Evolutionary conservation across 1,140 invertebrate genomes (phyloP), one percentile per base, ranked within the genome.

Genomic region (Achatina immaculata): DNA sequence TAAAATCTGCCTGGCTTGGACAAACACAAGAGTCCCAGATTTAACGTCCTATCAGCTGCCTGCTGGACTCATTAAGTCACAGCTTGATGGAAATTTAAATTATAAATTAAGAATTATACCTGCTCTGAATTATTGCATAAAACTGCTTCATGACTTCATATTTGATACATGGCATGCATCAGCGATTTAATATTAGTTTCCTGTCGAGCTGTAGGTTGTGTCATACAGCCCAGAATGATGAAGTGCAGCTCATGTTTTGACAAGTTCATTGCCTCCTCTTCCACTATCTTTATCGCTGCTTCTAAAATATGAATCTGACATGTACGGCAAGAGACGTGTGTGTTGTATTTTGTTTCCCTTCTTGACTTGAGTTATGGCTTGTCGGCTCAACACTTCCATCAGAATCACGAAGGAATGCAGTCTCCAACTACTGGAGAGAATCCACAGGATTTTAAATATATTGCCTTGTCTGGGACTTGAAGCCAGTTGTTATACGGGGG

Each of bases 321-420:
- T 55, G 48, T 62, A 34, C 31, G 28, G 6, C 1, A 31, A 28
- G 7, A 19, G 58, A 31, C n/a, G 31, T n/a, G 58, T n/a, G n/a
- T 62, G 0, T 31, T 62, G 31, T 4, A 62, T 31, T 28, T 62
- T 62, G 28, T 62, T 28, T 62, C 58, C 58, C 16, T 6, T 62
- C 7, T 24, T 62, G 58, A 62, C 58, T 21, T 62, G 58, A 62
- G 58, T 62, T 31, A 62, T 62, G 16, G 28, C 58, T 31, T 19
- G n/a, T 16, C 6, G 31, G n/a, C 4, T 4, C n/a, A 6, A 62
- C n/a, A 62, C 31, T 28, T 78, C 36, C 58, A 58, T 76, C 1
- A 76, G 74, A 36, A 58, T 38, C 31, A 58, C 38, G 14, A 14
- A 36, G 74, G 58, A 58, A 51, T 51, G 51, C 48, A 51, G 74